A percentile compares a stretch with the other conserved stretches of the same genome.
phyloP scores from a whole-genome alignment of 2,113 vertebrate genomes.

The Lamprologus ornatipinnis region DNA sequence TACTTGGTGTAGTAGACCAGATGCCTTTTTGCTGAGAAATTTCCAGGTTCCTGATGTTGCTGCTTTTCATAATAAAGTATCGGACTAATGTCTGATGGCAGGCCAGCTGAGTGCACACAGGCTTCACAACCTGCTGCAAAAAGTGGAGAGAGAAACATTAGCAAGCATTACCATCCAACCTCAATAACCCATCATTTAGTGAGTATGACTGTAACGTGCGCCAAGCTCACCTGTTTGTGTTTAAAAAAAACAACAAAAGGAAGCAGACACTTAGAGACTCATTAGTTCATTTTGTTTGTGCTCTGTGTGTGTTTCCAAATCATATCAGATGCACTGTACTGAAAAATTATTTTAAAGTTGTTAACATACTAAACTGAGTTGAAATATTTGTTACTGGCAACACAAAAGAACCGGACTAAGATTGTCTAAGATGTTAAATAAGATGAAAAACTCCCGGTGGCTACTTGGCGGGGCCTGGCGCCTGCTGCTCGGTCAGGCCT shows the following conservation, averaged over 20 bases:
- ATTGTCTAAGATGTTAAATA: neutral
- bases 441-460: no score
- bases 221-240: neutral
- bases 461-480: no score
- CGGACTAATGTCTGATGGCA: constrained; percentile 55
- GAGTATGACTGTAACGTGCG: neutral
- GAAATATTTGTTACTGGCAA: neutral
- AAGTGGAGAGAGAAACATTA: neutral
- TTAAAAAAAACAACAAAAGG: neutral
- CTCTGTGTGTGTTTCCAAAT: neutral
- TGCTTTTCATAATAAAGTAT: constrained; percentile 96
- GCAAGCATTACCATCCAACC: neutral
- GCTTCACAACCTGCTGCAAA: constrained; percentile 56
- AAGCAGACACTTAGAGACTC: neutral
- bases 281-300: neutral
- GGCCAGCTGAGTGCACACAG: constrained; percentile 57
- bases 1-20: constrained; percentile 87
- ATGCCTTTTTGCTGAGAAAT: constrained; percentile 87
- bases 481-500: no score
- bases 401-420: neutral
- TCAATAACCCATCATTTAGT: neutral
- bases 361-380: neutral
- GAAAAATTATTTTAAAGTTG: neutral
- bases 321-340: neutral
- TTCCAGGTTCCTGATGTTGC: constrained; percentile 81